These are phyloP conservation scores for Tachina lurida DNA, from an alignment of 2,888 invertebrate species.

Conservation along the genomic window DNA sequence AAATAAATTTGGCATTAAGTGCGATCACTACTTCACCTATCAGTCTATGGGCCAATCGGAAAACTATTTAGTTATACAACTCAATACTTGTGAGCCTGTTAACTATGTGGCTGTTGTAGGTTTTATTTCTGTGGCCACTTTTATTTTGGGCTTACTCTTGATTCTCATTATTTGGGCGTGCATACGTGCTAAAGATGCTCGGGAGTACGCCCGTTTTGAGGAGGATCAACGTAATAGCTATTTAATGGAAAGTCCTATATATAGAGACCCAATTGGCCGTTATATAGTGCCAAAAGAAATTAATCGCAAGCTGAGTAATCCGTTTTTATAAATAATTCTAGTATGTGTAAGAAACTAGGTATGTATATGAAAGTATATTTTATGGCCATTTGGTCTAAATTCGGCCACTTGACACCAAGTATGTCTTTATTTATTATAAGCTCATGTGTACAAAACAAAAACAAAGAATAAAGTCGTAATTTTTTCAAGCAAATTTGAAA, in stretches of 20 bases:
- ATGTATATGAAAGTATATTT: too few relatives aligned
- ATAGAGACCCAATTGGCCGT: slow-evolving; percentile 85
- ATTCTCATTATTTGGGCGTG: slow-evolving; percentile 83
- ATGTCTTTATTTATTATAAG: too few relatives aligned
- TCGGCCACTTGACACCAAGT: too few relatives aligned
- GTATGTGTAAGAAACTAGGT: too few relatives aligned
- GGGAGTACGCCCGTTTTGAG: slow-evolving; percentile 84
- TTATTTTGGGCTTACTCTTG: slow-evolving; percentile 83
- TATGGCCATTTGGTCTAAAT: too few relatives aligned
- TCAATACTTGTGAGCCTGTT: slow-evolving; percentile 75
- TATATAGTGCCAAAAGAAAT: slow-evolving; percentile 84
- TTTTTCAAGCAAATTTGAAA: too few relatives aligned
- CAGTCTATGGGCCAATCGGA: slow-evolving; percentile 73
- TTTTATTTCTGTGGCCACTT: slow-evolving; percentile 83
- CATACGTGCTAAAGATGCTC: slow-evolving; percentile 84
- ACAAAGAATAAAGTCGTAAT: too few relatives aligned
- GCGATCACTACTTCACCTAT: slow-evolving; percentile 80
- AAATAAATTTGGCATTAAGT: slow-evolving; percentile 77
- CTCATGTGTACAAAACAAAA: too few relatives aligned
- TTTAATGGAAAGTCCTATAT: slow-evolving; percentile 85
- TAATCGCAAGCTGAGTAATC: slow-evolving; percentile 70
- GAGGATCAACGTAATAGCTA: slow-evolving; percentile 78
- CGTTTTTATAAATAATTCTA: slow-evolving; percentile 58
- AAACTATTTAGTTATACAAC: slow-evolving; percentile 77
- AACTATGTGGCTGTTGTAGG: slow-evolving; percentile 76